Conservation (phyloP, 2,888 invertebrate genomes). For the Chromoteleia sp. region DNA sequence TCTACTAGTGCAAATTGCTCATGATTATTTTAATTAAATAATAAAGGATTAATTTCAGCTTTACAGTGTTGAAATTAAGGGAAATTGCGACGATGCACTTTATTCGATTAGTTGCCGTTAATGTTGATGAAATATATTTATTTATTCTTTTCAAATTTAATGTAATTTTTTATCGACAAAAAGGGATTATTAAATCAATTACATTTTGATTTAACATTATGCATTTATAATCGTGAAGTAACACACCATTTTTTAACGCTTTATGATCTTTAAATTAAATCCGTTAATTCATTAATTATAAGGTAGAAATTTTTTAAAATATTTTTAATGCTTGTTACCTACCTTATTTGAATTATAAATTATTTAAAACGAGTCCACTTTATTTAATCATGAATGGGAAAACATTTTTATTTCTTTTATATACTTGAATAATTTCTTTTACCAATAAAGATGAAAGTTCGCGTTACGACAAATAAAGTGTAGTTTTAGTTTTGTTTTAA, state of each 20-base stretch:
- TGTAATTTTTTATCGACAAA: no score
- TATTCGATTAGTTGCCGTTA: background rate
- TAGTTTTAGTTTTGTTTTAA: no score
- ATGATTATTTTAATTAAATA: constrained; percentile 39
- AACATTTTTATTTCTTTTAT: constrained; percentile 1
- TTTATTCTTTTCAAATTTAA: no score
- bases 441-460: background rate
- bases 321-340: background rate
- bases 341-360: background rate
- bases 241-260: background rate
- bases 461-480: background rate
- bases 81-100: constrained; percentile 4
- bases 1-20: constrained; percentile 1
- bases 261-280: background rate
- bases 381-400: background rate
- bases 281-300: no score
- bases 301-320: background rate
- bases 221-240: background rate
- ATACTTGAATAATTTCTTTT: background rate
- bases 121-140: background rate
- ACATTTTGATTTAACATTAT: no score
- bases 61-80: constrained; percentile 3
- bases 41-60: constrained; percentile 21
- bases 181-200: no score
- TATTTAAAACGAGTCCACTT: background rate